A percentile compares a stretch with the other conserved stretches of the same genome.
phyloP scores from a whole-genome alignment of 2,113 vertebrate genomes.

The Tragelaphus scriptus region DNA sequence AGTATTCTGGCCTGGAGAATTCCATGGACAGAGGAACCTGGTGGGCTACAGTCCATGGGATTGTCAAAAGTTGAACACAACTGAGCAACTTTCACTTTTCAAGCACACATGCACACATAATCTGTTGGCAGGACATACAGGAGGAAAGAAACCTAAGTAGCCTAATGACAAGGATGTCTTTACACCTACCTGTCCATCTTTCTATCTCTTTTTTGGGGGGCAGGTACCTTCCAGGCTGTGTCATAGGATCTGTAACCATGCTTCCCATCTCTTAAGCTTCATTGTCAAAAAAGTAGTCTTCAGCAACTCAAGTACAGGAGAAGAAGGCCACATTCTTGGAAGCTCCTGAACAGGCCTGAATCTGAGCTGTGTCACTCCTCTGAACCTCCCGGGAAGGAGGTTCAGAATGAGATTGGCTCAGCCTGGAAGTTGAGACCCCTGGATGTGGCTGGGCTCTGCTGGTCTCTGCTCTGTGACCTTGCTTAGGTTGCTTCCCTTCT shows the following conservation, averaged over 20 bases:
- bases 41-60: background rate
- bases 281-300: rapidly evolving
- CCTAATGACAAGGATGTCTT: background rate
- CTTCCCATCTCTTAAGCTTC: rapidly evolving
- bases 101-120: background rate
- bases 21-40: background rate
- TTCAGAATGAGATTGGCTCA: background rate
- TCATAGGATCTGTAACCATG: rapidly evolving
- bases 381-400: background rate
- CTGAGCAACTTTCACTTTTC: background rate
- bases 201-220: background rate
- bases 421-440: background rate
- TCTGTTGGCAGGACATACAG: background rate
- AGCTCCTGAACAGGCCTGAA: background rate
- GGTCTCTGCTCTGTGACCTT: background rate
- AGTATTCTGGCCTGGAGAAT: background rate
- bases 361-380: rapidly evolving
- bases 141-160: background rate
- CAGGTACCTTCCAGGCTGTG: background rate
- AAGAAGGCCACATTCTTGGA: rapidly evolving
- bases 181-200: background rate
- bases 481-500: background rate
- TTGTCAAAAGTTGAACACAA: background rate
- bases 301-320: rapidly evolving
- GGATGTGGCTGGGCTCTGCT: background rate